Evolutionary conservation across 2,888 invertebrate species (phyloP).

Genomic region (Meteorus cinctellus): DNA sequence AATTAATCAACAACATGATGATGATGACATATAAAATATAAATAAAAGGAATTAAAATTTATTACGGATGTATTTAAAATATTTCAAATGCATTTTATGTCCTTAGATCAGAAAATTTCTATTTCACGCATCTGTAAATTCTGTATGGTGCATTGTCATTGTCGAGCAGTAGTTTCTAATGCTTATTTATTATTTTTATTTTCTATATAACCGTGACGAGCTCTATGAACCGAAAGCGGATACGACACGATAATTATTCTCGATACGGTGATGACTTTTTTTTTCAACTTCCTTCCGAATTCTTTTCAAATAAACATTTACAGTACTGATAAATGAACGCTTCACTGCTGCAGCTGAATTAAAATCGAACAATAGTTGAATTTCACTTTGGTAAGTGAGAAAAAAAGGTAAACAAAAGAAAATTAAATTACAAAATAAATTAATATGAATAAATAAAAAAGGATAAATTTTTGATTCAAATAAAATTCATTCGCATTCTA

Average conservation of each 20-base stretch:
- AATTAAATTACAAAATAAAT: neutral
- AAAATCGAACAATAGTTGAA: neutral
- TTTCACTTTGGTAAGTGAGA: neutral
- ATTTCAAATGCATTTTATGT: conserved; percentile 1
- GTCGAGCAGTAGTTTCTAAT: neutral
- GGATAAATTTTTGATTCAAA: neutral
- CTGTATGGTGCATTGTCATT: conserved; percentile 1
- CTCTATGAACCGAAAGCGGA: conserved; percentile 8
- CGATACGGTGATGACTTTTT: conserved; percentile 11
- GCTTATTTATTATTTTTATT: neutral
- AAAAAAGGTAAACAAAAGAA: neutral
- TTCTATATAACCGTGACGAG: neutral
- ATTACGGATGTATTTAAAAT: conserved; percentile 4
- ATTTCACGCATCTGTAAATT: neutral
- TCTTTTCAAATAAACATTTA: neutral
- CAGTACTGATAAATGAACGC: neutral
- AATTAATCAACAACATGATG: neutral
- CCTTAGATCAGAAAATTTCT: neutral
- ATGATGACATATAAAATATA: neutral
- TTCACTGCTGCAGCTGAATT: neutral
- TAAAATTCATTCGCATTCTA: neutral
- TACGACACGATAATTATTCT: conserved; percentile 4
- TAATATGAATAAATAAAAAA: neutral
- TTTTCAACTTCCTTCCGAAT: conserved; percentile 8
- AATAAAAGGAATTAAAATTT: neutral